Conservation (phyloP, 1,140 invertebrate genomes). For the Zaprionus gabonicus region DNA sequence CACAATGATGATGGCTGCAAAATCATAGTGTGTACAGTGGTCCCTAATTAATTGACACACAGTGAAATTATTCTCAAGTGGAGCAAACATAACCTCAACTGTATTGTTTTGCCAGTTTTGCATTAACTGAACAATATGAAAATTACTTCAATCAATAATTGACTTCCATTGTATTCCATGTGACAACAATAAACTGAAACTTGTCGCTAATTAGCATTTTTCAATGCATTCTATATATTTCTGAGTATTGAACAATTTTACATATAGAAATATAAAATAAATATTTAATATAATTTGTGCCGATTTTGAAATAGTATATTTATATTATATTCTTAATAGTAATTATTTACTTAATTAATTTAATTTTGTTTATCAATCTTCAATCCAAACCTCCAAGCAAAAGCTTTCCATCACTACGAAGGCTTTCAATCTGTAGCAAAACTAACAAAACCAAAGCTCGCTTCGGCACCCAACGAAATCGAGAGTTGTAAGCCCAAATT, state of each 20-base stretch:
- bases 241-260: no score
- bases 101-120: background rate
- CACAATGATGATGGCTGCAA: background rate
- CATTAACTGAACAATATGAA: background rate
- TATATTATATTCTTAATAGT: background rate
- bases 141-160: conserved; percentile 4
- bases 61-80: background rate
- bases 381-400: background rate
- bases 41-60: background rate
- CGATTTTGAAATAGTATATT: background rate
- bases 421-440: background rate
- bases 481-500: conserved; percentile 15
- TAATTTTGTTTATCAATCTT: background rate
- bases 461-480: conserved; percentile 20
- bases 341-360: background rate
- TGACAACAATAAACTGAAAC: background rate
- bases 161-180: background rate
- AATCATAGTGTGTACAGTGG: background rate
- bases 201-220: background rate
- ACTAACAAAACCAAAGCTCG: conserved; percentile 4
- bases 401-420: background rate
- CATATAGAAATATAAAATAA: no score
- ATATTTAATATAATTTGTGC: no score
- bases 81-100: background rate
- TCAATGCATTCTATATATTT: background rate